These are phyloP conservation scores for Cephalopterus ornatus DNA, from an alignment of 2,113 vertebrate genomes.

Conservation along the genomic window DNA sequence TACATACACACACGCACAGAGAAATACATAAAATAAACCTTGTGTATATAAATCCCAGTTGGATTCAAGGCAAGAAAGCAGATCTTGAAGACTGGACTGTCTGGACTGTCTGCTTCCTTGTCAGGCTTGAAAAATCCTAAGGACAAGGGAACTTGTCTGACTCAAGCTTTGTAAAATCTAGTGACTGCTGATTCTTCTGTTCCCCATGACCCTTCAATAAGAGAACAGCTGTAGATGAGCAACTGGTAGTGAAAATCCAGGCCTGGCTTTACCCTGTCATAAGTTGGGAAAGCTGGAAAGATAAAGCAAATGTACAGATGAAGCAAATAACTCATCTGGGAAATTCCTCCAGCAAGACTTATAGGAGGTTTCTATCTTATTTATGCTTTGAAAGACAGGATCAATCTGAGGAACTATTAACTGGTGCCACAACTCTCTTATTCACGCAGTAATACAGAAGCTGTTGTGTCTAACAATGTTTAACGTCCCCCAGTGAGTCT, in stretches of 20 bases:
- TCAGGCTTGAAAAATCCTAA: background rate
- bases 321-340: background rate
- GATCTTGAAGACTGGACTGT: background rate
- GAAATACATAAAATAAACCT: background rate
- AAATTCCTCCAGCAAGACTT: background rate
- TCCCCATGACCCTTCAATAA: fast-evolving
- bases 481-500: background rate
- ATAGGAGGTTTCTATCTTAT: background rate
- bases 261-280: background rate
- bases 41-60: background rate
- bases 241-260: background rate
- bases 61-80: background rate
- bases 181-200: background rate
- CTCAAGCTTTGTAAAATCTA: background rate
- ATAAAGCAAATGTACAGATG: background rate
- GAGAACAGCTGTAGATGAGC: background rate
- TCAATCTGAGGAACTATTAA: background rate
- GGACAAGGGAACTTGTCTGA: background rate
- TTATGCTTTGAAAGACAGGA: background rate
- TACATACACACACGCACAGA: no score
- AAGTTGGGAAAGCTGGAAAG: background rate
- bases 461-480: background rate
- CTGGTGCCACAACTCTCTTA: background rate
- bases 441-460: background rate
- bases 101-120: background rate